Percentiles rank a stretch among this genome's conserved stretches.
phyloP scores from a whole-genome alignment of 2,888 invertebrate species.

The Parelbella ahira region DNA sequence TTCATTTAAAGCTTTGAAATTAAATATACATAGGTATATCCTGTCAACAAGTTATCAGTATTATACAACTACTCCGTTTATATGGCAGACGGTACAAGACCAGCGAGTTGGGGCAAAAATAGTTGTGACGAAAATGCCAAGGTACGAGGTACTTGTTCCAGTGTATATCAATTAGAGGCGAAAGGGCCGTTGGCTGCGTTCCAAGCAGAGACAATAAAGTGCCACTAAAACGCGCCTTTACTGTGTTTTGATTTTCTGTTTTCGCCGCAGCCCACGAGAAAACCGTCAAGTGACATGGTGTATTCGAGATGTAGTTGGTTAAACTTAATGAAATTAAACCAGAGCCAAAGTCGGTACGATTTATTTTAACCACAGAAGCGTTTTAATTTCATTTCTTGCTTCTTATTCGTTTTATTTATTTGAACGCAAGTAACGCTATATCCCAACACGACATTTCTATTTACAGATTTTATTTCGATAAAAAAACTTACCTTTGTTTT shows the following conservation, averaged over 20 bases:
- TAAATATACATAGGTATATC: too few relatives aligned
- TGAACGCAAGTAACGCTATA: too few relatives aligned
- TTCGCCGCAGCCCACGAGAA: slow-evolving; percentile 36
- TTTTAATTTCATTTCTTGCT: background rate
- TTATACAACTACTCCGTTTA: too few relatives aligned
- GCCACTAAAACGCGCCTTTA: slow-evolving; percentile 63
- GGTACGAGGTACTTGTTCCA: slow-evolving; percentile 3
- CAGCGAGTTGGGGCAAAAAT: too few relatives aligned
- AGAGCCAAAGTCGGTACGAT: slow-evolving; percentile 8
- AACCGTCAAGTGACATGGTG: slow-evolving; percentile 43
- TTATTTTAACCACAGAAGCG: background rate
- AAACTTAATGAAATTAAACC: slow-evolving; percentile 20
- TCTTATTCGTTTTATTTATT: background rate
- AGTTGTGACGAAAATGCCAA: slow-evolving; percentile 9
- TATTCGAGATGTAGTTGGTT: slow-evolving; percentile 47
- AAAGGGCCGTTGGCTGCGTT: slow-evolving; percentile 55
- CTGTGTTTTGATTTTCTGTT: slow-evolving; percentile 69
- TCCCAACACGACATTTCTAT: too few relatives aligned
- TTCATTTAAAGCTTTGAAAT: too few relatives aligned
- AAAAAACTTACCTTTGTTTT: slow-evolving; percentile 6
- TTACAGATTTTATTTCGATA: too few relatives aligned
- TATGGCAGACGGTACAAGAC: too few relatives aligned
- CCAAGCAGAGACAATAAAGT: slow-evolving; percentile 71
- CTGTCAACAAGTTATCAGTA: too few relatives aligned
- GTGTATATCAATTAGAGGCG: slow-evolving; percentile 71